phyloP scores from a whole-genome alignment of 1,140 invertebrate species.

The Geopemphigus sp. region DNA sequence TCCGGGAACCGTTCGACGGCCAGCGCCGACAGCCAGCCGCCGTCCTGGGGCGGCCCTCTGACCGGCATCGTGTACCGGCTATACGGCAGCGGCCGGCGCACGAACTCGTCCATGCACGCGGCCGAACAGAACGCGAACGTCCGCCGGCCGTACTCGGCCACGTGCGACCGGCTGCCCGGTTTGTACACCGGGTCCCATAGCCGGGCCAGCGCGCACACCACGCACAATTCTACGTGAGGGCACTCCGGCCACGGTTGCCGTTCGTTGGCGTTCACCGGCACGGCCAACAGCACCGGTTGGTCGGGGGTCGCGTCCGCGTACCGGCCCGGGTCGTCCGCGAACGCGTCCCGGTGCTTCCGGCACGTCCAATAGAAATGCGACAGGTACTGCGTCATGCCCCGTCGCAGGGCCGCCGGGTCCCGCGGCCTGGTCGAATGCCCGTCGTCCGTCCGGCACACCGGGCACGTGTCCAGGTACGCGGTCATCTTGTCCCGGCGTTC shows the following conservation, averaged over 20 bases:
- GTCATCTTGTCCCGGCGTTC: background rate
- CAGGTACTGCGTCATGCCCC: background rate
- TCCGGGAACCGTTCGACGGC: background rate
- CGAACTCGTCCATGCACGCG: background rate
- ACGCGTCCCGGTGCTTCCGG: background rate
- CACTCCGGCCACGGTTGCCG: too few relatives aligned
- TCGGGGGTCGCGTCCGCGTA: background rate
- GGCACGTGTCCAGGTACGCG: background rate
- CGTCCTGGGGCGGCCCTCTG: background rate
- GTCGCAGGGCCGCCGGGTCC: background rate
- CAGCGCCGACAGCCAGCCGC: background rate
- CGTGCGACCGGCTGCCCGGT: background rate
- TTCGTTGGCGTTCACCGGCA: background rate
- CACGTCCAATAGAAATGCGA: conserved; percentile 2
- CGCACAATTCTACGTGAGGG: too few relatives aligned
- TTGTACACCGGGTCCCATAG: background rate
- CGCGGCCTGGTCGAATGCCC: background rate
- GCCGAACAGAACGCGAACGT: conserved; percentile 4
- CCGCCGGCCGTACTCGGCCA: background rate
- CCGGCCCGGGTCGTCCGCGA: background rate
- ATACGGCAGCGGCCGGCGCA: background rate
- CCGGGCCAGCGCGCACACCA: background rate
- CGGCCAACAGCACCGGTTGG: background rate
- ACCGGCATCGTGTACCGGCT: background rate
- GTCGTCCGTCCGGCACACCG: background rate